Conservation (phyloP, 2,888 invertebrate genomes). For the Adineta ricciae region DNA sequence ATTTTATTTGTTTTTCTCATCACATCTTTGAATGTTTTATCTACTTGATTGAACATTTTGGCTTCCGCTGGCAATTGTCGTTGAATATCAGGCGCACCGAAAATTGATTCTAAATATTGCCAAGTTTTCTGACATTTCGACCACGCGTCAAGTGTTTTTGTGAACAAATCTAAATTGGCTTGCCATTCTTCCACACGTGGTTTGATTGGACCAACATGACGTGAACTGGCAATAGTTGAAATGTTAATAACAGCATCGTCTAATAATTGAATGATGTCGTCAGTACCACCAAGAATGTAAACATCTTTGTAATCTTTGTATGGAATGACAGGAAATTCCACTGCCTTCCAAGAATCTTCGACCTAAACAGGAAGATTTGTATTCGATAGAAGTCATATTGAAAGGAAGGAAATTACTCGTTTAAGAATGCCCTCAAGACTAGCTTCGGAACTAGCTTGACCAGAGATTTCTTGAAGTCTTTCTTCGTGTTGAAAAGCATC, state of each 20-base stretch:
- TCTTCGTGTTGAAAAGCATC: constrained; percentile 66
- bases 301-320: constrained; percentile 75
- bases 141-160: constrained; percentile 60
- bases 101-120: constrained; percentile 51
- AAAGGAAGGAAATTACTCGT: constrained; percentile 51
- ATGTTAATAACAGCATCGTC: constrained; percentile 78
- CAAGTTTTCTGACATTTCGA: constrained; percentile 49
- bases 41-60: constrained; percentile 60
- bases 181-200: constrained; percentile 72
- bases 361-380: constrained; percentile 53
- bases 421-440: constrained; percentile 68
- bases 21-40: constrained; percentile 78
- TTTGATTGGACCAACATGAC: constrained; percentile 74
- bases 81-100: constrained; percentile 51
- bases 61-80: constrained; percentile 51
- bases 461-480: constrained; percentile 71
- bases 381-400: too few species aligned
- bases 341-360: constrained; percentile 69
- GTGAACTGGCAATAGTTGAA: constrained; percentile 73
- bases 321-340: constrained; percentile 65
- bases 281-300: constrained; percentile 69
- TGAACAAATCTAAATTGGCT: constrained; percentile 65
- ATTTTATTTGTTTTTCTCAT: constrained; percentile 68
- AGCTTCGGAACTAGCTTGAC: constrained; percentile 76
- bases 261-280: constrained; percentile 68